These are phyloP conservation scores for Metopolophium dirhodum DNA, from an alignment of 1,140 invertebrate species.

Conservation along the genomic window DNA sequence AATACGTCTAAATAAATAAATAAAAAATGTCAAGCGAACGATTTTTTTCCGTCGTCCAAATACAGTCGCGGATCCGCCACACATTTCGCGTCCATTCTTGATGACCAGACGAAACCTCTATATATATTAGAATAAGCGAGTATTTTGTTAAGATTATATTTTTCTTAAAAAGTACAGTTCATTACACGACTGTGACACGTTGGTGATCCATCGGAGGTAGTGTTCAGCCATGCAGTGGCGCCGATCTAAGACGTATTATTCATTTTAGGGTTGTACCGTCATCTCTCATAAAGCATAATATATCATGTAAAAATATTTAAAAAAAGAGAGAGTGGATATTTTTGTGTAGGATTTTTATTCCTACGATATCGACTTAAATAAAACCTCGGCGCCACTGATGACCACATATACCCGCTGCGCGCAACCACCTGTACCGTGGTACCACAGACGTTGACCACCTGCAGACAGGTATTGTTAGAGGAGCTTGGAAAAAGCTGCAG, in stretches of 20 bases:
- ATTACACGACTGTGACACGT: neutral
- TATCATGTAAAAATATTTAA: neutral
- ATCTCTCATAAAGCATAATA: neutral
- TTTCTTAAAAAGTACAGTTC: neutral
- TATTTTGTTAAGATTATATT: conserved; percentile 5
- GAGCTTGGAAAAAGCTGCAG: neutral
- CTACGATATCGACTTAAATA: neutral
- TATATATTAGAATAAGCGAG: conserved; percentile 34
- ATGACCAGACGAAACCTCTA: conserved; percentile 2
- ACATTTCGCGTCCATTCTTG: neutral
- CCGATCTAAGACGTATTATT: neutral
- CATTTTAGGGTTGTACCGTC: neutral
- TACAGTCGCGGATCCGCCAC: neutral
- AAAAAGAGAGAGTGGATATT: neutral
- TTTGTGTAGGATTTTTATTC: neutral
- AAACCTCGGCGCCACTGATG: neutral
- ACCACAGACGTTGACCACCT: neutral
- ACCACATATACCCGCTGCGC: neutral
- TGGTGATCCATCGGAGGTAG: neutral
- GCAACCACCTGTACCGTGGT: neutral
- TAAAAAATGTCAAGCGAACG: conserved; percentile 12
- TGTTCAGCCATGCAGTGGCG: neutral
- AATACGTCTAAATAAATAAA: conserved; percentile 18
- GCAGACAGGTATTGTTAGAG: neutral
- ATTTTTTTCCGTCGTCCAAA: conserved; percentile 12